Percentiles rank a stretch among this genome's conserved stretches.
These are phyloP conservation scores for Coelogynopora nodosa DNA, from an alignment of 2,888 invertebrate species.

Conservation along the genomic window DNA sequence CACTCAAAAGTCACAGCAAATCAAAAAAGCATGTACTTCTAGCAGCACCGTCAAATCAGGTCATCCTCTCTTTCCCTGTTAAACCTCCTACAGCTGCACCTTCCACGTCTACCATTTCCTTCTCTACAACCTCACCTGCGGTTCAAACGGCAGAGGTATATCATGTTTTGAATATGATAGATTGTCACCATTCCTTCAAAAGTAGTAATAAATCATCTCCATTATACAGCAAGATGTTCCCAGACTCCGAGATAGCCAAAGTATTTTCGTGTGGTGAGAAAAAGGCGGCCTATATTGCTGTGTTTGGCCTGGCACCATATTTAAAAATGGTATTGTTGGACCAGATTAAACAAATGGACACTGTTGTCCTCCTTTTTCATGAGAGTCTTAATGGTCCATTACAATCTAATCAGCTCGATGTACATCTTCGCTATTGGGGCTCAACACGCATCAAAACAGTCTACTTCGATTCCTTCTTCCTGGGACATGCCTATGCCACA, in stretches of 20 bases:
- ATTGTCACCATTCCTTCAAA: constrained; percentile 19
- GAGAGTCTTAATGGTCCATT: constrained; percentile 25
- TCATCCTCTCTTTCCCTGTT: background rate
- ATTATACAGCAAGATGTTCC: constrained; percentile 25
- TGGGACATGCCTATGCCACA: constrained; percentile 25
- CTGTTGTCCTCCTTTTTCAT: constrained; percentile 4
- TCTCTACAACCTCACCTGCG: constrained; percentile 7
- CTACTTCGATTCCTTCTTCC: constrained; percentile 24
- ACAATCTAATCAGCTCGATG: constrained; percentile 24
- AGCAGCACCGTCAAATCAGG: background rate
- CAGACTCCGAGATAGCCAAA: background rate
- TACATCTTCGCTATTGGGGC: background rate
- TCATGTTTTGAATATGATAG: constrained; percentile 3
- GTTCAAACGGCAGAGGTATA: constrained; percentile 24
- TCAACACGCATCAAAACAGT: constrained; percentile 14
- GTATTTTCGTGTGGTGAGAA: constrained; percentile 20
- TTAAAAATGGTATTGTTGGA: background rate
- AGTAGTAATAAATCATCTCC: constrained; percentile 7
- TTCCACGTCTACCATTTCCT: constrained; percentile 1
- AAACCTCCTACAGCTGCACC: constrained; percentile 13
- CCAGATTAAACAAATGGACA: constrained; percentile 14
- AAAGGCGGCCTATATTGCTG: constrained; percentile 9
- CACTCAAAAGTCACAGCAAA: constrained; percentile 4
- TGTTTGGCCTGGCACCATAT: constrained; percentile 20
- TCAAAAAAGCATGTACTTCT: constrained; percentile 17